phyloP scores from a whole-genome alignment of 2,888 invertebrate species.

The Cepaea hortensis region DNA sequence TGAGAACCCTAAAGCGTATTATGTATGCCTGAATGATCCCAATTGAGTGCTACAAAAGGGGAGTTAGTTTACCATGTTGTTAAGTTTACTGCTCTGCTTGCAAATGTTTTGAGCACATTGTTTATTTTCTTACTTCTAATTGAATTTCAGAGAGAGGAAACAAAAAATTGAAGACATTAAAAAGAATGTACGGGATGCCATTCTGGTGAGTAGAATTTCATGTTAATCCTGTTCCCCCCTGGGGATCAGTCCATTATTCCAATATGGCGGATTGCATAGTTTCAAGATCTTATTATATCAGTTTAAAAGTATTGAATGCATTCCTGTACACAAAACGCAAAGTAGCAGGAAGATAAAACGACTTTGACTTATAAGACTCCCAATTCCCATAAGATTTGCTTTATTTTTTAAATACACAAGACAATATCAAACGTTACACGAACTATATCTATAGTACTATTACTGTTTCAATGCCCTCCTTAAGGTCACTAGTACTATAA shows the following conservation, averaged over 20 bases:
- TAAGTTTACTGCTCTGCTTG: neutral
- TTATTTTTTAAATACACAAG: too few relatives aligned
- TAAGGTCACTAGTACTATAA: too few relatives aligned
- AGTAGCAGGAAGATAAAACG: too few relatives aligned
- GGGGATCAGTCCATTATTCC: constrained; percentile 47
- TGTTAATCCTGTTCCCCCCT: constrained; percentile 51
- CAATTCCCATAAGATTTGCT: too few relatives aligned
- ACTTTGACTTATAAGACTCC: too few relatives aligned
- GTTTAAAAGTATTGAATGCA: too few relatives aligned
- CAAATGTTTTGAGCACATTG: neutral
- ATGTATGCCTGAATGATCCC: constrained; percentile 60
- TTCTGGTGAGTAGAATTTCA: constrained; percentile 79
- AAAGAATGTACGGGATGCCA: constrained; percentile 97
- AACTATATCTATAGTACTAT: too few relatives aligned
- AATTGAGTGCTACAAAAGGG: constrained; percentile 44
- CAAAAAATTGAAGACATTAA: constrained; percentile 93
- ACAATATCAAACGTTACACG: too few relatives aligned
- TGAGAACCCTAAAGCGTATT: constrained; percentile 52
- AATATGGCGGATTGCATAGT: constrained; percentile 57
- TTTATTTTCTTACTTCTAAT: constrained; percentile 50
- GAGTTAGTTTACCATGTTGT: constrained; percentile 24
- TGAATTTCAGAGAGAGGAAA: constrained; percentile 87
- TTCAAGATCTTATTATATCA: constrained; percentile 46
- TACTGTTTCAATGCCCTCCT: too few relatives aligned
- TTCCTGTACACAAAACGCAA: too few relatives aligned